phyloP scores from a whole-genome alignment of 2,113 vertebrate genomes.

The Stictonetta naevosa region DNA sequence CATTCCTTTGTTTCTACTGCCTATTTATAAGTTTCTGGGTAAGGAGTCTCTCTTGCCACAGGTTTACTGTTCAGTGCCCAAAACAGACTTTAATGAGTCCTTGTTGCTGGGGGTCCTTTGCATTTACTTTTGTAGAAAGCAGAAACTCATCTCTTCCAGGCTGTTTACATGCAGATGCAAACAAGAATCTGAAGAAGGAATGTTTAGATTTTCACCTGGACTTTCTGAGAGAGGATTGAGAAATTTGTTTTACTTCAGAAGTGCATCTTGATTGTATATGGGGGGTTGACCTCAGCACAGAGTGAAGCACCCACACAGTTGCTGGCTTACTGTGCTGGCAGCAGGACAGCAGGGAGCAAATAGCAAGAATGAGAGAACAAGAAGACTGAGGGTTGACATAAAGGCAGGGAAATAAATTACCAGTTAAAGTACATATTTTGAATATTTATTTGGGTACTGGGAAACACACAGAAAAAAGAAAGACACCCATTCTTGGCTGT shows the following conservation, averaged over 20 bases:
- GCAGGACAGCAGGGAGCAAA: background rate
- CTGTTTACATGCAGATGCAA: background rate
- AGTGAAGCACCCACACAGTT: background rate
- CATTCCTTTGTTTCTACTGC: background rate
- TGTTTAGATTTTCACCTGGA: background rate
- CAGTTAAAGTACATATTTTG: background rate
- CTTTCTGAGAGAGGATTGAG: background rate
- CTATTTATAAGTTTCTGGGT: background rate
- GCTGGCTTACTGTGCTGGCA: rapidly evolving
- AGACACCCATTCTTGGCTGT: rapidly evolving
- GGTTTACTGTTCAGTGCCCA: background rate
- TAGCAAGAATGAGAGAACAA: background rate
- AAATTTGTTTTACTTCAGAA: background rate
- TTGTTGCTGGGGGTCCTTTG: background rate
- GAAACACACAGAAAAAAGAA: background rate
- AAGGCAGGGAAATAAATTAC: background rate
- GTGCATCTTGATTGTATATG: background rate
- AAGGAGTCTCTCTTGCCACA: background rate
- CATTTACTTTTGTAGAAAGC: background rate
- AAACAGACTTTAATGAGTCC: background rate
- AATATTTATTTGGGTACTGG: background rate
- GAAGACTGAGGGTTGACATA: background rate
- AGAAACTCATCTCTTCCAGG: background rate
- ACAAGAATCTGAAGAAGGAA: background rate
- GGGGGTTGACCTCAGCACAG: background rate